Base-by-base conservation (phyloP, 2,797 vertebrate species). In the Geotrypetes seraphini region DNA sequence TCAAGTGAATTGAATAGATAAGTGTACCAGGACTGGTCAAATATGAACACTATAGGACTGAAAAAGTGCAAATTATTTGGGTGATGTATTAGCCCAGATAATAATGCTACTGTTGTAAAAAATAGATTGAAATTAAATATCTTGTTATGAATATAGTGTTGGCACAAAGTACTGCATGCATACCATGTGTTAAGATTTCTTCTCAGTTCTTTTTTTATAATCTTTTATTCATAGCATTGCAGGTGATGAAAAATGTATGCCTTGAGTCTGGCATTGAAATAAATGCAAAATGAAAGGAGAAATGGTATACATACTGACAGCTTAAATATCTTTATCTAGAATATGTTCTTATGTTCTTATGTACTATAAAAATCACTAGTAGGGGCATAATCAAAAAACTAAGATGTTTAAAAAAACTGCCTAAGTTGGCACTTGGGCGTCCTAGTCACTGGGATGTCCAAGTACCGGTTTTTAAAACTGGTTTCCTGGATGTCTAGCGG, bases 241-340 rank as follows among this genome's bases (percentile, higher is more conserved):
- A 96, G 91, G 93, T 96, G 90, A 96, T 98, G 92, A 96, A 98
- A 98, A 97, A 97, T 98, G 78, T 96, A 98, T 98, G 92, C 88
- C 89, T 89, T 84, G 90, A 93, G 90, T 96, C 92, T 96, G 91
- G 91, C 93, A 95, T 94, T 96, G 93, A 97, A 98, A 97, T 97
- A 96, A 98, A 98, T 96, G 92, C 92, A 94, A 96, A 97, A 98
- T 90, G 92, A 97, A 98, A 98, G 96, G 91, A 96, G 90, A 94
- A 89, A 91, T 90, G 92, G 92, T 96, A 97, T 96, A n/a, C n/a
- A 97, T 96, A 93, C 89, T 96, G 91, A 96, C 93, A 97, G 89
- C 89, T 90, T 91, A 92, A 97, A 96, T 97, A 93, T 96, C 92
- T 97, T 92, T 96, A 96, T 97, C 91, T 85, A 87, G 87, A 92